Evolutionary conservation across 2,888 invertebrate genomes (phyloP).

Genomic region (Seira musarum): DNA sequence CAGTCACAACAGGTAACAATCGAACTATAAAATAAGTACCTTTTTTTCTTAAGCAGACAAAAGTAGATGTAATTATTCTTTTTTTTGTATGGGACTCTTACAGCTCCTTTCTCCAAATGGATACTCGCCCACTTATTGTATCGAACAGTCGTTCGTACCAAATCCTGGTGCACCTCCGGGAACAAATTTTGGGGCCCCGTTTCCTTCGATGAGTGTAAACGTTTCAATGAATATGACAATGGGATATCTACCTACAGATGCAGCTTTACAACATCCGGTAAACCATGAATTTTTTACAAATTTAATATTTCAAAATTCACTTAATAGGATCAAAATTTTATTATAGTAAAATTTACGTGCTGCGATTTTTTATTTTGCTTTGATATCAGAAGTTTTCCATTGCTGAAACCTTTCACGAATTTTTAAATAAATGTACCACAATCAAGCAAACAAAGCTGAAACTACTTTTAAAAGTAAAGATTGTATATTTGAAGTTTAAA

Average conservation of each 20-base stretch:
- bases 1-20: slow-evolving; percentile 67
- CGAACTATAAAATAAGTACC: not conserved
- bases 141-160: slow-evolving; percentile 69
- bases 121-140: slow-evolving; percentile 70
- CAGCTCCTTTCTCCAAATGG: slow-evolving; percentile 68
- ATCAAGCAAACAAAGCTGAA: too few species aligned
- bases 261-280: slow-evolving; percentile 62
- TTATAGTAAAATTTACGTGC: not conserved
- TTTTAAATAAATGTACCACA: too few species aligned
- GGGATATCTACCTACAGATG: slow-evolving; percentile 72
- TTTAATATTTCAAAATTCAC: too few species aligned
- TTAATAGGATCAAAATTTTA: too few species aligned
- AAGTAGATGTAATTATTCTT: too few species aligned
- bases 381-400: too few species aligned
- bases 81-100: too few species aligned
- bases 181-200: slow-evolving; percentile 73
- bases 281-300: too few species aligned
- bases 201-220: slow-evolving; percentile 96
- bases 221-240: slow-evolving; percentile 99
- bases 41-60: not conserved
- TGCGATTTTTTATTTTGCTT: too few species aligned
- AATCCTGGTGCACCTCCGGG: slow-evolving; percentile 70
- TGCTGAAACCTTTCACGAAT: too few species aligned
- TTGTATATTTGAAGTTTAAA: too few species aligned
- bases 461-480: too few species aligned